Percentiles rank a stretch among this genome's conserved stretches.
Evolutionary conservation across 2,888 invertebrate species (phyloP).

Genomic region (Thyatira batis): DNA sequence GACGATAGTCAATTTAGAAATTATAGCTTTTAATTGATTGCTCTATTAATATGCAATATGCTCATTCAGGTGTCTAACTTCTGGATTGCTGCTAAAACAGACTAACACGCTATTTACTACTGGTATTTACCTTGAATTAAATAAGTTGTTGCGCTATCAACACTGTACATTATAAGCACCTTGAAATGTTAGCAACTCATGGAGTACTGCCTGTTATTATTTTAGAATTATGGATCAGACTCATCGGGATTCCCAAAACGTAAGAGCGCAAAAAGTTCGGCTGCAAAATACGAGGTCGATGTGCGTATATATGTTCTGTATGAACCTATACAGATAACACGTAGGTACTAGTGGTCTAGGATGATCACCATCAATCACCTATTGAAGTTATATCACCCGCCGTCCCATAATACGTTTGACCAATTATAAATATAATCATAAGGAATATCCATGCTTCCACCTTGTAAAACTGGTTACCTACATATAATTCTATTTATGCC

Average conservation of each 20-base stretch:
- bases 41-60: not conserved
- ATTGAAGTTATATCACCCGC: too few relatives aligned
- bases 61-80: not conserved
- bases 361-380: too few relatives aligned
- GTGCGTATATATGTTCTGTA: slow-evolving; percentile 30
- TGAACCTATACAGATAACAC: not conserved
- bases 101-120: not conserved
- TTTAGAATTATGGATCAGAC: slow-evolving; percentile 40
- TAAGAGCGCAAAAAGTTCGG: slow-evolving; percentile 46
- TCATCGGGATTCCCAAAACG: slow-evolving; percentile 60
- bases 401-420: too few relatives aligned
- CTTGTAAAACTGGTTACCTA: too few relatives aligned
- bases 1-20: slow-evolving; percentile 2
- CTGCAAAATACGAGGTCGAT: slow-evolving; percentile 50
- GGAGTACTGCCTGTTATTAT: slow-evolving; percentile 25
- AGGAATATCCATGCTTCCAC: too few relatives aligned
- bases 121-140: not conserved
- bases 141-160: slow-evolving; percentile 1
- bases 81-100: not conserved
- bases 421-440: too few relatives aligned
- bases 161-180: slow-evolving; percentile 5
- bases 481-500: too few relatives aligned
- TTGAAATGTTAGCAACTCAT: slow-evolving; percentile 5
- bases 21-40: slow-evolving; percentile 1
- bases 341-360: not conserved